These are phyloP conservation scores for Trypoxylus dichotomus DNA, from an alignment of 1,140 invertebrate species.

Conservation along the genomic window DNA sequence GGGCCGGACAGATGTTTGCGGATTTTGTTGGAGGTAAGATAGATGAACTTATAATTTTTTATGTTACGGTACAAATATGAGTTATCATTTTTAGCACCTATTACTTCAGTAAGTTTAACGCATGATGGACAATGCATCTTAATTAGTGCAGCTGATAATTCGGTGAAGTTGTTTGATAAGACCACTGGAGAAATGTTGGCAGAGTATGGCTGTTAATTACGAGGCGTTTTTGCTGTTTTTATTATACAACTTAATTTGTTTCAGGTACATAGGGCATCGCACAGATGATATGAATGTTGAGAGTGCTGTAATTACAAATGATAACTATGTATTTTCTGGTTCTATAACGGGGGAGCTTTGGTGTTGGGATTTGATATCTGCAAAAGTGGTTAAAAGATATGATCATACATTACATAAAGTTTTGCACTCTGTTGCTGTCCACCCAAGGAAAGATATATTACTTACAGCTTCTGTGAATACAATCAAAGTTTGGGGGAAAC, in stretches of 20 bases:
- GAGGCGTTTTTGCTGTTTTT: constrained; percentile 36
- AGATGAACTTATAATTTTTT: constrained; percentile 30
- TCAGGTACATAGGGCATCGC: constrained; percentile 76
- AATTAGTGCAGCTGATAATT: constrained; percentile 78
- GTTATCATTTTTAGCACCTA: constrained; percentile 60
- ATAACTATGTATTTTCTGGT: constrained; percentile 84
- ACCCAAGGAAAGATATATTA: constrained; percentile 69
- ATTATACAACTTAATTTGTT: constrained; percentile 38
- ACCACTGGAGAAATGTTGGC: constrained; percentile 79
- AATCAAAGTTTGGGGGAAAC: constrained; percentile 60
- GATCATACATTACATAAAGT: constrained; percentile 56
- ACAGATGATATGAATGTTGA: constrained; percentile 83
- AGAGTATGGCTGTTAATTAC: constrained; percentile 54
- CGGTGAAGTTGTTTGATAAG: constrained; percentile 87
- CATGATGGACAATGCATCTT: constrained; percentile 86
- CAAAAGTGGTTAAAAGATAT: constrained; percentile 60
- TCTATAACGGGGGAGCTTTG: constrained; percentile 83
- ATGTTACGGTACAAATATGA: not conserved
- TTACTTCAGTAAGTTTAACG: constrained; percentile 76
- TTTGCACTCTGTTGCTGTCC: constrained; percentile 70
- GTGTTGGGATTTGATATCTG: constrained; percentile 85
- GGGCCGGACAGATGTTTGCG: constrained; percentile 78
- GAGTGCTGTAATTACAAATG: constrained; percentile 78
- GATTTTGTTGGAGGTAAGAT: constrained; percentile 80
- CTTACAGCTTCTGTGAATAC: constrained; percentile 67